Base-by-base conservation (phyloP, 1,140 invertebrate genomes). In the Saccostrea cuccullata region DNA sequence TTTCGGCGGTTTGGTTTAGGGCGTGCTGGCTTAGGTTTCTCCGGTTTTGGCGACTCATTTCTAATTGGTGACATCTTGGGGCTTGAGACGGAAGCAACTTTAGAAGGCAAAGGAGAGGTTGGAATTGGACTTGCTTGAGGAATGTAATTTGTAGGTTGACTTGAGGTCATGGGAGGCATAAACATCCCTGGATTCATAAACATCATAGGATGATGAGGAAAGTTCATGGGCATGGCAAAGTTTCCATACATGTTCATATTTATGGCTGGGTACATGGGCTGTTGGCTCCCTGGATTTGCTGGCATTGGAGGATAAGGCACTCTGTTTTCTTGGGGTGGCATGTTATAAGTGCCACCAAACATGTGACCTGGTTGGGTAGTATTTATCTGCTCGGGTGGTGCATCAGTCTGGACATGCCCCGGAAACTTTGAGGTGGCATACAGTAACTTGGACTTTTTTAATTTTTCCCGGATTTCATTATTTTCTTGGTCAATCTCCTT, bases 231-330 rank as follows among this genome's bases (percentile, higher is more conserved):
- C 87, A 88, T 82, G n/a, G 84, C 83, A 86, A 88, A 88, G 82
- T 88, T 85, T 86, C 87, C 87, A 36, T 85, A 30, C 87, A 88
- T 88, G 13, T 84, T 84, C 70, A 88, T 88, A 15, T 86, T 85
- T 1, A 85, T 85, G 8, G 84, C 55, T 12, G 84, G 84, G 17
- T 30, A 64, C 47, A 36, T 60, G 30, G 84, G 11, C n/a, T 56
- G 84, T 56, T 58, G 84, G 3, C 20, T 55, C n/a, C 55, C 47
- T 17, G 55, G 40, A 84, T 84, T 84, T 12, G 30, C 12, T 17
- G 55, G 30, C 20, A 23, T 23, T 9, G 55, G 84, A 64, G 84
- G 84, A 56, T 58, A 36, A 20, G 82, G 17, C 55, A 84, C 0
- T 0, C 82, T 55, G 8, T 26, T 55, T 55, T 84, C 55, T 36